Base-by-base conservation (phyloP, 2,797 vertebrate genomes). In the Rhinogobio ventralis region DNA sequence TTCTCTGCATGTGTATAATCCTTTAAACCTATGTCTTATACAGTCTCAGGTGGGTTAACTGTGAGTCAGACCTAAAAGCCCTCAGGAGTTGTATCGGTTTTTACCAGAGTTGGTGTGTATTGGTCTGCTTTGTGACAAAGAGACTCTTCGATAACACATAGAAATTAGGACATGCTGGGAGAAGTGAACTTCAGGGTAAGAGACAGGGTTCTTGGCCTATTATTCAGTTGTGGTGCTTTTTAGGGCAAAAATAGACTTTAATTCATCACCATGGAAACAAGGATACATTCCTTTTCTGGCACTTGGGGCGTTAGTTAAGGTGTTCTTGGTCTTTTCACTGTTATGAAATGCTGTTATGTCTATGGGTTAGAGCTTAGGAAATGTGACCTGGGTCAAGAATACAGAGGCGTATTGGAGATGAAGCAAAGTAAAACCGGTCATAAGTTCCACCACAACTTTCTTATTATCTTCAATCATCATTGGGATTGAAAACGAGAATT, bases 191-290 rank as follows among this genome's bases (percentile, higher is more conserved):
- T 5, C 19, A 45, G 49, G 36, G 49, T 46, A 57, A 46, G 51
- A 84, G 36, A 28, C 25, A 69, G 51, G 77, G 74, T 36, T 51
- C 14, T 69, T 69, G 82, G 49, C 36, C 19, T 69, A n/a, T 46
- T 77, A 14, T 77, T 77, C 82, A 69, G 49, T 66, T 77, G 72
- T 55, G 73, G 36, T 77, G 13, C 69, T 76, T 53, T 84, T 77
- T 68, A 69, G 64, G 51, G 64, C 68, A 83, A 72, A 78, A 83
- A 55, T 83, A 66, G 39, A 55, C 57, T 79, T 83, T 68, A 79
- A 79, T 73, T 55, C 60, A 79, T 86, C 68, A 55, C 85, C 81
- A 86, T 86, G 81, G 81, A 86, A 86, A 86, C 85, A 73, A 71
- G 57, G 49, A 25, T 66, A 72, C 66, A 64, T 83, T 86, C 55